A percentile compares a stretch with the other conserved stretches of the same genome.
Conservation (phyloP, 2,888 invertebrate species). For the Nephrotoma flavescens region DNA sequence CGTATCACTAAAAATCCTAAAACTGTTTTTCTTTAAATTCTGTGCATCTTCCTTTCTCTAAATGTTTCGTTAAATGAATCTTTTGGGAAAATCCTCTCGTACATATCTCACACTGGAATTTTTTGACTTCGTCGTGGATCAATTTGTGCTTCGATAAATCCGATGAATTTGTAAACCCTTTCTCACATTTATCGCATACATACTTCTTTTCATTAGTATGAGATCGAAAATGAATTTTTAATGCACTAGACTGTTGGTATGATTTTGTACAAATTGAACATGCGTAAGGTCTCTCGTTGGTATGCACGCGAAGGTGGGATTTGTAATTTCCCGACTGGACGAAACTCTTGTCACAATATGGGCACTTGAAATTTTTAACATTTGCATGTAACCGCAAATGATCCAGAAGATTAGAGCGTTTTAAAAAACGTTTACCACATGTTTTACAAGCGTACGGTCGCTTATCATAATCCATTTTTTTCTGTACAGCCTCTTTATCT, state of each 20-base stretch:
- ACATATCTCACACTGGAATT: conserved; percentile 14
- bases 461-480: neutral
- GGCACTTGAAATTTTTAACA: conserved; percentile 16
- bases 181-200: conserved; percentile 14
- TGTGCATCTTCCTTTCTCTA: neutral
- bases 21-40: neutral
- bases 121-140: conserved; percentile 13
- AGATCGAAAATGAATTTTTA: conserved; percentile 17
- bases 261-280: conserved; percentile 15
- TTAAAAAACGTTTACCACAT: conserved; percentile 15
- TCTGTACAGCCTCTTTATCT: neutral
- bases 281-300: conserved; percentile 16
- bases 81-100: conserved; percentile 15
- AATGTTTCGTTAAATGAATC: conserved; percentile 11
- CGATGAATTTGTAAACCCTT: conserved; percentile 16
- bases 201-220: conserved; percentile 18
- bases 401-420: conserved; percentile 17
- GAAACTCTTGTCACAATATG: conserved; percentile 17
- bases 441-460: conserved; percentile 14
- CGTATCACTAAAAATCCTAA: neutral
- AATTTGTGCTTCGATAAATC: conserved; percentile 17
- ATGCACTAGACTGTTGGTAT: conserved; percentile 16
- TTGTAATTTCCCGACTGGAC: conserved; percentile 18
- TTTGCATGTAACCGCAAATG: conserved; percentile 18
- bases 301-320: conserved; percentile 16